Evolutionary conservation across 2,797 vertebrate genomes (phyloP).

Genomic region (Syngnathus rostellatus): DNA sequence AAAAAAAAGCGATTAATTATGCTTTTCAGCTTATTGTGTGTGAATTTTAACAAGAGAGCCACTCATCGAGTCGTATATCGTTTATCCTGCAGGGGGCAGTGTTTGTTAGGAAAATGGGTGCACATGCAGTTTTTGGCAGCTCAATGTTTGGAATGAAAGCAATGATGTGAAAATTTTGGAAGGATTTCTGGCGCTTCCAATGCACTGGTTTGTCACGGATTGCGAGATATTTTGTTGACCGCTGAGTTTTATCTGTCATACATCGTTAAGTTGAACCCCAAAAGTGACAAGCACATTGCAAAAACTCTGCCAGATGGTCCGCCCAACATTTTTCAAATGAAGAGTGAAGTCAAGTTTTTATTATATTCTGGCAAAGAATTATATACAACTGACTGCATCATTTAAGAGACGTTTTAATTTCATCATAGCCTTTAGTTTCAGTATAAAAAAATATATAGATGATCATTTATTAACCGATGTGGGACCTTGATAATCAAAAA

Average conservation of each 20-base stretch:
- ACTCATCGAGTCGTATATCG: background rate
- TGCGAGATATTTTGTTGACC: background rate
- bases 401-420: background rate
- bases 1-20: background rate
- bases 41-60: conserved; percentile 14
- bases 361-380: background rate
- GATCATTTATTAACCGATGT: background rate
- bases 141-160: background rate
- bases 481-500: too few relatives aligned
- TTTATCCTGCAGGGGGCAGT: conserved; percentile 57
- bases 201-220: background rate
- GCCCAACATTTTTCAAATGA: background rate
- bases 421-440: background rate
- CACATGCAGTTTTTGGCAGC: background rate
- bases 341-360: background rate
- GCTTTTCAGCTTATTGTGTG: background rate
- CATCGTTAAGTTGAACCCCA: background rate
- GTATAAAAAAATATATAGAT: background rate
- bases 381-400: too few relatives aligned
- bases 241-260: background rate
- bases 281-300: conserved; percentile 1
- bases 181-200: background rate
- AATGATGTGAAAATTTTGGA: background rate
- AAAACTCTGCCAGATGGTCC: background rate
- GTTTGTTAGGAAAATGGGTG: conserved; percentile 35